Conservation (phyloP, 2,113 vertebrate species). For the Ammospiza nelsoni region DNA sequence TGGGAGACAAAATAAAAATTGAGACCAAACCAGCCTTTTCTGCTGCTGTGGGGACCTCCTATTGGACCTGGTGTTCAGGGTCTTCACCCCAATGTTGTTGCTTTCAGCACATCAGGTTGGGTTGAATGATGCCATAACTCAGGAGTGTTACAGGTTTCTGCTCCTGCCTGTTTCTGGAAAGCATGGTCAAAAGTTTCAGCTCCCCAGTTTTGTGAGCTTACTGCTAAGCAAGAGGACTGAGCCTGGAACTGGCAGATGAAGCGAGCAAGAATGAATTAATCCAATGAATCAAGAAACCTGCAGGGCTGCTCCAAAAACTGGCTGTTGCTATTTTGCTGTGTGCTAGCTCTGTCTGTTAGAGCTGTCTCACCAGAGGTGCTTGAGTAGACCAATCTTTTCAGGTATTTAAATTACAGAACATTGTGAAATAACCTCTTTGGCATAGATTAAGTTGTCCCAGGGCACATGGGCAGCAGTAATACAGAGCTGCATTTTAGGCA, state of each 20-base stretch:
- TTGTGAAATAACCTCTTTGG: not conserved
- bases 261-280: not conserved
- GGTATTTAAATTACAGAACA: not conserved
- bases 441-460: not conserved
- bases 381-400: not conserved
- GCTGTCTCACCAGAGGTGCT: not conserved
- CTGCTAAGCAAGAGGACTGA: not conserved
- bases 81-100: not conserved
- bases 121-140: not conserved
- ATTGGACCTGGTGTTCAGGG: not conserved
- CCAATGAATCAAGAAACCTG: not conserved
- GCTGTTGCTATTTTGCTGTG: not conserved
- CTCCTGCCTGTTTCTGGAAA: not conserved
- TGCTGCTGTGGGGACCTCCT: not conserved
- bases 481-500: not conserved
- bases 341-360: not conserved
- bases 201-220: not conserved
- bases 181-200: not conserved
- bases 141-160: accelerated
- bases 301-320: not conserved
- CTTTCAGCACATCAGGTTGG: not conserved
- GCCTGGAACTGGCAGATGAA: not conserved
- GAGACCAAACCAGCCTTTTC: not conserved
- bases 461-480: not conserved
- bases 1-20: not conserved